Conservation (phyloP, 2,888 invertebrate species). For the Tiphia femorata region DNA sequence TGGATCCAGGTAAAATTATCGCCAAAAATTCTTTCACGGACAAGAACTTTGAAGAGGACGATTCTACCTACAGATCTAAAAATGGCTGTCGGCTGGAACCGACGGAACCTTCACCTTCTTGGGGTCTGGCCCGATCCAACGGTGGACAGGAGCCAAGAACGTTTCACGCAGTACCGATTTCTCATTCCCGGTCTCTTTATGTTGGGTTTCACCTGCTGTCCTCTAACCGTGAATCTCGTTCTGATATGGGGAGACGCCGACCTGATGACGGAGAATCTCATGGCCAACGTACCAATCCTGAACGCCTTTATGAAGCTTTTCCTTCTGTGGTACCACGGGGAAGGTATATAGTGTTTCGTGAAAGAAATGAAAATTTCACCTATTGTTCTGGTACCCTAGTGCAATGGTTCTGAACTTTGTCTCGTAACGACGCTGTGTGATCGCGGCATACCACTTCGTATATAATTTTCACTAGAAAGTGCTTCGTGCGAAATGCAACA, state of each 20-base stretch:
- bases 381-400: too few relatives aligned
- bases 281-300: constrained; percentile 41
- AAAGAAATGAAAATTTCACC: too few relatives aligned
- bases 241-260: constrained; percentile 40
- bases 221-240: constrained; percentile 41
- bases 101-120: constrained; percentile 32
- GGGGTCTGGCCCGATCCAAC: constrained; percentile 46
- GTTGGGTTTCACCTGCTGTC: constrained; percentile 14
- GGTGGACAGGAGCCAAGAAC: background rate
- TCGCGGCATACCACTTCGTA: too few relatives aligned
- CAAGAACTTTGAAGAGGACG: too few relatives aligned
- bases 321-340: constrained; percentile 41
- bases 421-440: too few relatives aligned
- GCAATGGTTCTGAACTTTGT: too few relatives aligned
- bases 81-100: constrained; percentile 40
- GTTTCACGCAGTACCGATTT: constrained; percentile 4
- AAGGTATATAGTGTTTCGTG: too few relatives aligned
- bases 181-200: background rate
- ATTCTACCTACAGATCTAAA: constrained; percentile 23
- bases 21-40: too few relatives aligned
- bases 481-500: too few relatives aligned
- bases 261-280: constrained; percentile 42
- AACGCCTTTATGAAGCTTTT: constrained; percentile 44
- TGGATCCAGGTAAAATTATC: too few relatives aligned
- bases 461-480: too few relatives aligned